phyloP scores from a whole-genome alignment of 1,140 invertebrate species.

The Leptinotarsa texana region DNA sequence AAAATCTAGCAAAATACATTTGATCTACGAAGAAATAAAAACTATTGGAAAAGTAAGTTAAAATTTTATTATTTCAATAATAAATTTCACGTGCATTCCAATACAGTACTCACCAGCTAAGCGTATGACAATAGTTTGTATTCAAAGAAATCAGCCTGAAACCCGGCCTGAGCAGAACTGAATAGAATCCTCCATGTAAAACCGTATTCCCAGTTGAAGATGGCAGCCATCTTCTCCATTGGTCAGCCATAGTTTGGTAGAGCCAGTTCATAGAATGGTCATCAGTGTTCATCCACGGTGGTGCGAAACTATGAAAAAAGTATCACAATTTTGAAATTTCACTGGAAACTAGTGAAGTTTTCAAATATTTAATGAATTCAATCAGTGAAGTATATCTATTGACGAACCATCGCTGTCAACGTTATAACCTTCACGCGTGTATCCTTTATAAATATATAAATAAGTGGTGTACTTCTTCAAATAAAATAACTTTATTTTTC shows the following conservation, averaged over 20 bases:
- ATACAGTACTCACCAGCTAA: conserved; percentile 56
- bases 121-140: conserved; percentile 59
- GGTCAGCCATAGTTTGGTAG: conserved; percentile 51
- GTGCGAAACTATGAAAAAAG: conserved; percentile 48
- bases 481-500: too few species aligned
- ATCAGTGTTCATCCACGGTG: conserved; percentile 50
- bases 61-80: neutral
- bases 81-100: neutral
- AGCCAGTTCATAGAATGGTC: conserved; percentile 52
- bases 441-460: too few species aligned
- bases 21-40: too few species aligned
- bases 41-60: too few species aligned
- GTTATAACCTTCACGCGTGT: too few species aligned
- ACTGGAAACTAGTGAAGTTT: too few species aligned
- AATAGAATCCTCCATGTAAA: conserved; percentile 60
- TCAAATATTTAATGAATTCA: too few species aligned
- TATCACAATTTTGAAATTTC: too few species aligned
- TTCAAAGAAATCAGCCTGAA: conserved; percentile 62
- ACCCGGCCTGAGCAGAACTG: conserved; percentile 57
- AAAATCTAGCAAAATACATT: too few species aligned
- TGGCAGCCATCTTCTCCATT: conserved; percentile 57
- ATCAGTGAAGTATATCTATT: too few species aligned
- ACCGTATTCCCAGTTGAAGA: conserved; percentile 48
- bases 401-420: too few species aligned
- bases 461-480: too few species aligned